phyloP scores from a whole-genome alignment of 2,113 vertebrate species.

The Oxygymnocypris stewartii region DNA sequence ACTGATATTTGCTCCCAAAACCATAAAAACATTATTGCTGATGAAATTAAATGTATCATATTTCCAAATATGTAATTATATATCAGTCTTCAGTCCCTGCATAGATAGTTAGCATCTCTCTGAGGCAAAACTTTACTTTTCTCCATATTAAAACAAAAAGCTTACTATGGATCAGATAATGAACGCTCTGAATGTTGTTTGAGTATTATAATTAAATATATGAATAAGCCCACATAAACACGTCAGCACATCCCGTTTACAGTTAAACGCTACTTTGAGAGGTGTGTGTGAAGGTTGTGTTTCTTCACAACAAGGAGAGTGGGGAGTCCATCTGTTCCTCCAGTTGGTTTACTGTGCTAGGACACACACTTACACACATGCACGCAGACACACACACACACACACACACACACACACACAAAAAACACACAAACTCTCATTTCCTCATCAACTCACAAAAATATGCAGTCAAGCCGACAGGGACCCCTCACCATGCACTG shows the following conservation, averaged over 20 bases:
- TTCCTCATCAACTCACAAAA: conserved; percentile 32
- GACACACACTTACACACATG: conserved; percentile 37
- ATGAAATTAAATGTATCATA: background rate
- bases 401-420: conserved; percentile 34
- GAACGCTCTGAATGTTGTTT: conserved; percentile 5
- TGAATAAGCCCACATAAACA: conserved; percentile 29
- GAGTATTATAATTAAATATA: conserved; percentile 38
- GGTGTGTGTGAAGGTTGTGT: conserved; percentile 40
- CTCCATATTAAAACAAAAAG: background rate
- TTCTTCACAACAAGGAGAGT: conserved; percentile 53
- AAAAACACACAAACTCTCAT: background rate
- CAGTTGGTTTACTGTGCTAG: conserved; percentile 54
- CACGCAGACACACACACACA: conserved; percentile 20
- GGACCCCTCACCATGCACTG: conserved; percentile 28
- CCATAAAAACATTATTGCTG: background rate
- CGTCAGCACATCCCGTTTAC: conserved; percentile 25
- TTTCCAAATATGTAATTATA: background rate
- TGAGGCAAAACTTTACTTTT: background rate
- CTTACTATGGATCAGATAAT: conserved; percentile 11
- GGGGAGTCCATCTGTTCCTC: conserved; percentile 60
- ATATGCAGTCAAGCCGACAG: conserved; percentile 42
- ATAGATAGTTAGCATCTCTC: background rate
- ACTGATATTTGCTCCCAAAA: background rate
- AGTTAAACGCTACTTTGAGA: conserved; percentile 32
- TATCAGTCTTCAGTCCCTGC: background rate